phyloP scores from a whole-genome alignment of 2,888 invertebrate genomes.

The Caenorhabditis macrosperma region DNA sequence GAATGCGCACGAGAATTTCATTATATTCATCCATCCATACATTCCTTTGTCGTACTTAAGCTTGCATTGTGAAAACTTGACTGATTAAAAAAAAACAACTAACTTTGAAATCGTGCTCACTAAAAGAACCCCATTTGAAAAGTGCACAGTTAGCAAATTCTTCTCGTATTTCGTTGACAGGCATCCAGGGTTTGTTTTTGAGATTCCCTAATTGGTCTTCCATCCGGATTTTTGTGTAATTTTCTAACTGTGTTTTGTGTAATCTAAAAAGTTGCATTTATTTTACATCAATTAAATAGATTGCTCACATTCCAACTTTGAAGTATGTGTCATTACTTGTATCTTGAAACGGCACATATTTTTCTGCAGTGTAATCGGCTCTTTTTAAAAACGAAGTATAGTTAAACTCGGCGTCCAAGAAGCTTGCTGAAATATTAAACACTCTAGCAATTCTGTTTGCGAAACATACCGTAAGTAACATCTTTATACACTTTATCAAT shows the following conservation, averaged over 20 bases:
- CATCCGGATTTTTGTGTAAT: slow-evolving; percentile 65
- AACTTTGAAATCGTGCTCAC: slow-evolving; percentile 69
- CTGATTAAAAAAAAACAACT: background rate
- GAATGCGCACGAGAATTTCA: slow-evolving; percentile 69
- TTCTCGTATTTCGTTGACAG: slow-evolving; percentile 65
- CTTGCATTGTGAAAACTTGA: no score
- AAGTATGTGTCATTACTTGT: slow-evolving; percentile 68
- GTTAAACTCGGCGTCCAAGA: slow-evolving; percentile 61
- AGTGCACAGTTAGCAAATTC: slow-evolving; percentile 69
- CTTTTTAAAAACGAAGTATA: slow-evolving; percentile 56
- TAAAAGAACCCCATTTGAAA: slow-evolving; percentile 64
- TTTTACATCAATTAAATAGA: background rate
- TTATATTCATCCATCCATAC: slow-evolving; percentile 72
- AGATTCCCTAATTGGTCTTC: slow-evolving; percentile 62
- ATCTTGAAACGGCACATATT: slow-evolving; percentile 68
- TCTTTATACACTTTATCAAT: slow-evolving; percentile 54
- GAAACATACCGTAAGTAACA: slow-evolving; percentile 36
- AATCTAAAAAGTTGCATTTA: slow-evolving; percentile 44
- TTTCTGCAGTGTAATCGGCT: slow-evolving; percentile 59
- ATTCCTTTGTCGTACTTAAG: slow-evolving; percentile 72
- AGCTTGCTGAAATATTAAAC: slow-evolving; percentile 52
- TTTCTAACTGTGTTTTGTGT: slow-evolving; percentile 57
- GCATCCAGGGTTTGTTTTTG: slow-evolving; percentile 72
- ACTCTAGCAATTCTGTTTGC: background rate
- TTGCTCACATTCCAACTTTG: slow-evolving; percentile 63